Evolutionary conservation across 2,113 vertebrate species (phyloP), one percentile per base, ranked within the genome.

Genomic region (Aegithalos caudatus): DNA sequence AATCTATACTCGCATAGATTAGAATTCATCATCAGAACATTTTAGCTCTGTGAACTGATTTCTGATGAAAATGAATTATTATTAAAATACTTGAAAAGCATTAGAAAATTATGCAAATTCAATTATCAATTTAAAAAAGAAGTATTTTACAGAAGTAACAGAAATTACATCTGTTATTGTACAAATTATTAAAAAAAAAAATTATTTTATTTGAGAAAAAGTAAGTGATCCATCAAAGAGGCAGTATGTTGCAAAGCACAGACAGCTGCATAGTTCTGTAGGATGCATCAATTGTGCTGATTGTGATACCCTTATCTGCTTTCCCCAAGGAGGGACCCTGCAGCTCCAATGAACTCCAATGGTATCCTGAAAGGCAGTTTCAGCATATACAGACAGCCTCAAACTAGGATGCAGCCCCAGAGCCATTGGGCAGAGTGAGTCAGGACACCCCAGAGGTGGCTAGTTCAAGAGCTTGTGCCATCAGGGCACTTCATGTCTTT

Each of bases 401-500:
- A 42, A n/a, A 33, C 9, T 27, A 35, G 47, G 23, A 24, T 29
- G 8, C 12, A 71, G 9, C 2, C 13, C 9, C 2, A 3, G 10
- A 24, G 3, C 11, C 16, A 21, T 7, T 5, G 21, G 64, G 9
- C 11, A 44, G 29, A 5, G 35, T 45, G 8, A 83, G 18, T 11
- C 8, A 48, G 16, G 8, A 61, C 3, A 9, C 10, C 2, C 2
- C 4, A 44, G 11, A 16, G 9, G 2, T 28, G 7, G 6, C 4
- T 38, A 23, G 13, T 57, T 40, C 22, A 48, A 19, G 20, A 47
- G 4, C 45, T 69, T 64, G 24, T 64, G 13, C 5, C 18, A 9
- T 24, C 14, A 23, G 16, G 54, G 9, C 6, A 57, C 8, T 23
- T 47, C 2, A 2, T 25, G 29, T 21, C 40, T 74, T 71, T 48